A percentile compares a stretch with the other conserved stretches of the same genome.
These are phyloP conservation scores for Platycercus adscitus DNA, from an alignment of 2,113 vertebrate species.

Conservation along the genomic window DNA sequence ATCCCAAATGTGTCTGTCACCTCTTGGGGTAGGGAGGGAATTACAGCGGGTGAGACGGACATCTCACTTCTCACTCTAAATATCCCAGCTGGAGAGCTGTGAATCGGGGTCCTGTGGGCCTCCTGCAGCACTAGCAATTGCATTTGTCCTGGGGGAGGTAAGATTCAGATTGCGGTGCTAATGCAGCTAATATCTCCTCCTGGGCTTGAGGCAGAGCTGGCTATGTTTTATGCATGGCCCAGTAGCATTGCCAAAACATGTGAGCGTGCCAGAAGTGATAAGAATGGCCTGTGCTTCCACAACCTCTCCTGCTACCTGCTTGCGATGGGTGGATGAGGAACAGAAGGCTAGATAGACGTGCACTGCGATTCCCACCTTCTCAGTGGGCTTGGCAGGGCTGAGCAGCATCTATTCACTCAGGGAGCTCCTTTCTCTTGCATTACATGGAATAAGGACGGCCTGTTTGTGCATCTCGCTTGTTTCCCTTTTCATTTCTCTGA, in stretches of 20 bases:
- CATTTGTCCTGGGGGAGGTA: not conserved
- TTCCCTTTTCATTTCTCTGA: not conserved
- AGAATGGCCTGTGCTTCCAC: accelerated
- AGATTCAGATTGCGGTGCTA: not conserved
- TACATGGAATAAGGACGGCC: accelerated
- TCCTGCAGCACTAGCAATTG: not conserved
- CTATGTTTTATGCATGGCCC: not conserved
- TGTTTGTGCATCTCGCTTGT: not conserved
- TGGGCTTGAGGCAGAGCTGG: not conserved
- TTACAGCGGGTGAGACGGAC: accelerated
- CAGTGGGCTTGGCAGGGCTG: not conserved
- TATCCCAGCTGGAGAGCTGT: not conserved
- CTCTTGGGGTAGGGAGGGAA: not conserved
- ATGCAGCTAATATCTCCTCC: not conserved
- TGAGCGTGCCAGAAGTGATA: accelerated
- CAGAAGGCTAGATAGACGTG: not conserved
- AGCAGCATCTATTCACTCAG: accelerated
- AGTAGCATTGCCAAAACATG: not conserved
- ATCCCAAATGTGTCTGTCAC: not conserved
- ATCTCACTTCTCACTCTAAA: not conserved
- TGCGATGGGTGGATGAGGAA: not conserved
- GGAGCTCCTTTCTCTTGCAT: not conserved
- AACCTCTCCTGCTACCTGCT: not conserved
- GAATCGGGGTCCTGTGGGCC: not conserved
- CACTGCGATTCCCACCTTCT: not conserved